A percentile compares a stretch with the other conserved stretches of the same genome.
phyloP scores from a whole-genome alignment of 2,888 invertebrate species.

The Clostera curtula region DNA sequence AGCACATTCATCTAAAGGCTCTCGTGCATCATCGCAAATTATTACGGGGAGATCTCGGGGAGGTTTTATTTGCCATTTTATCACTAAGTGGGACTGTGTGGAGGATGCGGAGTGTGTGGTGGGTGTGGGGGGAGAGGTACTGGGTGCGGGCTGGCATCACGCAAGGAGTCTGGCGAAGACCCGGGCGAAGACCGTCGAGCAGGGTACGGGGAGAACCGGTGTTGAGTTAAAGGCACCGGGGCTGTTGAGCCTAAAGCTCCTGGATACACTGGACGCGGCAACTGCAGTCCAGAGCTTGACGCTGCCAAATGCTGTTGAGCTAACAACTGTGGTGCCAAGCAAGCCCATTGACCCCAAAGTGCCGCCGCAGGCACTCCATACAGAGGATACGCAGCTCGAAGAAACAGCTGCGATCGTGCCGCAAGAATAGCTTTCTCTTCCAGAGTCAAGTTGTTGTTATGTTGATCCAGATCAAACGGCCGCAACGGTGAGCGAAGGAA shows the following conservation, averaged over 20 bases:
- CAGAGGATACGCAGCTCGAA: conserved; percentile 80
- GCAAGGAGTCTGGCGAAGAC: conserved; percentile 77
- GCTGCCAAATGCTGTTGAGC: conserved; percentile 80
- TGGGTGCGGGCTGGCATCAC: conserved; percentile 65
- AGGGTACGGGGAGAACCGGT: conserved; percentile 77
- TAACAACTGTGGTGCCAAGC: conserved; percentile 77
- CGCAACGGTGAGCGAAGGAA: conserved; percentile 85
- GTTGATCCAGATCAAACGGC: conserved; percentile 82
- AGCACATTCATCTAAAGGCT: conserved; percentile 33
- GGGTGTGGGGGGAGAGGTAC: conserved; percentile 47
- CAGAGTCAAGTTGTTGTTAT: conserved; percentile 81
- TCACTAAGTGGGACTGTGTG: conserved; percentile 67
- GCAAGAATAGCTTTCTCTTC: conserved; percentile 87
- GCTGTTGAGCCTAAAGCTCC: conserved; percentile 35
- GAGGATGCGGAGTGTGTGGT: conserved; percentile 57
- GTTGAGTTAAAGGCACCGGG: conserved; percentile 63
- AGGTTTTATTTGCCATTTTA: conserved; percentile 27
- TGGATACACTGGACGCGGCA: conserved; percentile 68
- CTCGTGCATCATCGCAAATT: conserved; percentile 33
- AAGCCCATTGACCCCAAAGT: conserved; percentile 83
- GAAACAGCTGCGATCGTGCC: conserved; percentile 83
- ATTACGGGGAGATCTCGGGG: conserved; percentile 37
- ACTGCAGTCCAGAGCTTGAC: conserved; percentile 61
- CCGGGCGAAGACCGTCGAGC: conserved; percentile 64
- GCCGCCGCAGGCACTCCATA: conserved; percentile 73